Evolutionary conservation across 1,140 invertebrate genomes (phyloP).

Genomic region (Conus ventricosus): DNA sequence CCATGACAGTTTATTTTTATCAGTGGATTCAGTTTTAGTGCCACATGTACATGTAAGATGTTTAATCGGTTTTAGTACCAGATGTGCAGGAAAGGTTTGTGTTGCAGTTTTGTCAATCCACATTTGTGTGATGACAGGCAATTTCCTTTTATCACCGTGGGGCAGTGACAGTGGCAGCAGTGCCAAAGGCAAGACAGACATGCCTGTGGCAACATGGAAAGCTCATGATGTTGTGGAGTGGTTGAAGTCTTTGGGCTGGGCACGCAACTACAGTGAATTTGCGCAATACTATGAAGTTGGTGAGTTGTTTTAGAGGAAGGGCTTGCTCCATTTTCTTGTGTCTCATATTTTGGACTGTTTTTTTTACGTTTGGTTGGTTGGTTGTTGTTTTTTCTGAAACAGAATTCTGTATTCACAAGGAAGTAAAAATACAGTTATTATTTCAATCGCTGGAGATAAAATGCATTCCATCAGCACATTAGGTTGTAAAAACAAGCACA

Average conservation of each 20-base stretch:
- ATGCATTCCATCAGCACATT: too few species aligned
- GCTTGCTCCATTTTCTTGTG: too few species aligned
- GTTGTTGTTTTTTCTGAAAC: not conserved
- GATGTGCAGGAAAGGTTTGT: not conserved
- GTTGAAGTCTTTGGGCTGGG: constrained; percentile 59
- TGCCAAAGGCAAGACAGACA: constrained; percentile 49
- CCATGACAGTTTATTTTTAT: not conserved
- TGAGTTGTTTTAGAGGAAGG: constrained; percentile 28
- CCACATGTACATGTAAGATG: not conserved
- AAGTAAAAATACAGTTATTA: too few species aligned
- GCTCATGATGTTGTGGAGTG: constrained; percentile 59
- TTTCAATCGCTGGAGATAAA: too few species aligned
- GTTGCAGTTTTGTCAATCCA: not conserved
- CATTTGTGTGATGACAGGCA: constrained; percentile 41
- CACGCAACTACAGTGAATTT: constrained; percentile 49
- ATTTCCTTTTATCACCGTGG: constrained; percentile 58
- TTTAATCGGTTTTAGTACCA: not conserved
- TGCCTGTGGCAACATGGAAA: constrained; percentile 58
- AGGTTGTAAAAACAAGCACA: too few species aligned
- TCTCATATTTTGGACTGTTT: too few species aligned
- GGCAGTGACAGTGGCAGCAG: constrained; percentile 52
- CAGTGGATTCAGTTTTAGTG: too few species aligned
- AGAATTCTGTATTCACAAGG: too few species aligned
- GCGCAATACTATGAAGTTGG: constrained; percentile 54
- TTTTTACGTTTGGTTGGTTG: not conserved